Conservation (phyloP, 2,888 invertebrate genomes). For the Macrophya annulata region DNA sequence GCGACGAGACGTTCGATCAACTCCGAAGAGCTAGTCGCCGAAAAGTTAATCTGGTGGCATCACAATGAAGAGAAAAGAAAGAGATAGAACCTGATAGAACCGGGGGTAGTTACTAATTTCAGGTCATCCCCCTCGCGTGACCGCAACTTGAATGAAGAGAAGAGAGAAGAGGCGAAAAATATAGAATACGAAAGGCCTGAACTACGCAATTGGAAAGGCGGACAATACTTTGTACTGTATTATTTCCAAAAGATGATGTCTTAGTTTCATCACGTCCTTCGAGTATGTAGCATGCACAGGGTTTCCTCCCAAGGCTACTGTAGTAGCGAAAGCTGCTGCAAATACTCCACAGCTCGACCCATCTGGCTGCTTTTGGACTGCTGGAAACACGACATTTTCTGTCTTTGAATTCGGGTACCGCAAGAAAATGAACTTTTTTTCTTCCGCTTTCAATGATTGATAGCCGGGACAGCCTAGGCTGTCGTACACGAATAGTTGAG, state of each 20-base stretch:
- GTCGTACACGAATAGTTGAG: slow-evolving; percentile 22
- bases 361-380: background rate
- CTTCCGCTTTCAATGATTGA: background rate
- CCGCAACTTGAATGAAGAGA: too few species aligned
- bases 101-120: too few species aligned
- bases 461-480: background rate
- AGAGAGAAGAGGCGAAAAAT: too few species aligned
- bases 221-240: background rate
- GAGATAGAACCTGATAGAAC: too few species aligned
- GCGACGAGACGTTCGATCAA: background rate
- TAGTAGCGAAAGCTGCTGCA: slow-evolving; percentile 11
- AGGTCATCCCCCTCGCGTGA: too few species aligned
- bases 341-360: slow-evolving; percentile 5
- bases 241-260: background rate
- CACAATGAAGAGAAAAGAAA: too few species aligned
- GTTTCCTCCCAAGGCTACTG: background rate
- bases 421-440: background rate
- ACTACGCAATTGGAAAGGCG: background rate
- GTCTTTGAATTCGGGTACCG: background rate
- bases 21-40: slow-evolving; percentile 21
- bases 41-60: too few species aligned
- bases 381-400: background rate
- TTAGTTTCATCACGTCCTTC: slow-evolving; percentile 14
- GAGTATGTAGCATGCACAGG: background rate
- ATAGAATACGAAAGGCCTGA: too few species aligned